Evolutionary conservation across 2,888 invertebrate species (phyloP), one percentile per base, ranked within the genome.

Genomic region (Aplocera efformata): DNA sequence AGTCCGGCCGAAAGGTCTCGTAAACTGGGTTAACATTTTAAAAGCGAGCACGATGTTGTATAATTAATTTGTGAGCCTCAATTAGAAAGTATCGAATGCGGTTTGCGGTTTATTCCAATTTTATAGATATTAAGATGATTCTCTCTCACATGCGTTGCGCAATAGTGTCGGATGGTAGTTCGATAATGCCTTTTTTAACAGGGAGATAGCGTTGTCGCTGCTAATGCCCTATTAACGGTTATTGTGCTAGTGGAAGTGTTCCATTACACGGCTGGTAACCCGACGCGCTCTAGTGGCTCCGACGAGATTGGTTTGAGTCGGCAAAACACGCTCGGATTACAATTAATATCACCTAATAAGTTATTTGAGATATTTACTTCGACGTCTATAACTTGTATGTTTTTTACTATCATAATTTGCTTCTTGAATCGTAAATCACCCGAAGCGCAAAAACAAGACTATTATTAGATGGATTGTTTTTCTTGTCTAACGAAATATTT

Each of bases 201-300:
- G 52, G 63, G 71, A 70, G 79, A 82, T 79, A 79, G 77, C 75
- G 76, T 69, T 72, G 72, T 74, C 67, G 67, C 64, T 65, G 64
- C 57, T 69, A 66, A 79, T 75, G 76, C 74, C 69, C 67, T 71
- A 78, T 78, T 77, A 79, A 80, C 77, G 76, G 80, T 81, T 79
- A 75, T 74, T 79, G 77, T 74, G 72, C 67, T 67, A 77, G 77
- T 84, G 80, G 83, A 81, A 82, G 81, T 81, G 80, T 79, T 78
- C 79, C 79, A 85, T 84, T 85, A 81, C 79, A 85, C 79, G 86
- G 70, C 76, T 56, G 72, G 72, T 64, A 72, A 68, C 56, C 56
- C 60, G 71, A 66, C 71, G 68, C 77, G 83, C 82, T 80, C 77
- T 71, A 72, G 57, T 79, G 76, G 55, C 53, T 72, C 66, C 76